These are phyloP conservation scores for Megamerina dolium DNA, from an alignment of 2,888 invertebrate genomes.

Conservation along the genomic window DNA sequence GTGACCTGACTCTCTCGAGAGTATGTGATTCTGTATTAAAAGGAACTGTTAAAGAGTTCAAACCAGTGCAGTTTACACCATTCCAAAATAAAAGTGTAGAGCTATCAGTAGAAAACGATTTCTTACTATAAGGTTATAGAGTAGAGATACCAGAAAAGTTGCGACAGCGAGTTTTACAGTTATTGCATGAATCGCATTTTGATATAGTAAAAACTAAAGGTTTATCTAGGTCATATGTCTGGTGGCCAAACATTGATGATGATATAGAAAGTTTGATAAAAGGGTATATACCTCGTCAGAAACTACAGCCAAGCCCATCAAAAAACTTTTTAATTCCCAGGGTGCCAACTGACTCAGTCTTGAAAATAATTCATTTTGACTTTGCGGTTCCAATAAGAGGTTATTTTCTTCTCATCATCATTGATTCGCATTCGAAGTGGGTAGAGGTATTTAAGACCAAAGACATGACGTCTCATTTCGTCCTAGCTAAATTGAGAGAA, in stretches of 20 bases:
- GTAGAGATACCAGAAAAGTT: conserved; percentile 12
- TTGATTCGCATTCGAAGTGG: conserved; percentile 17
- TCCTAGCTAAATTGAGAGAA: conserved; percentile 10
- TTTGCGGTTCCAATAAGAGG: conserved; percentile 17
- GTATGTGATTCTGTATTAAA: conserved; percentile 10
- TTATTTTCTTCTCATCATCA: conserved; percentile 11
- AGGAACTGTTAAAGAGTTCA: conserved; percentile 6
- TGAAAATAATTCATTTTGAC: conserved; percentile 15
- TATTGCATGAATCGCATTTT: conserved; percentile 15
- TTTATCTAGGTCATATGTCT: conserved; percentile 14
- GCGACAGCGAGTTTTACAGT: conserved; percentile 1
- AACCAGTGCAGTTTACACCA: conserved; percentile 2
- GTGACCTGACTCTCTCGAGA: conserved; percentile 11
- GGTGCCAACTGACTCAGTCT: conserved; percentile 12
- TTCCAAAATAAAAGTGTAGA: conserved; percentile 10
- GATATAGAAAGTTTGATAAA: conserved; percentile 15
- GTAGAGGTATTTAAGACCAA: conserved; percentile 19
- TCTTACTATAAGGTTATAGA: conserved; percentile 12
- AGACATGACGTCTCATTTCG: conserved; percentile 14
- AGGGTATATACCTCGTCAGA: conserved; percentile 15
- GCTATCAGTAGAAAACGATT: conserved; percentile 13
- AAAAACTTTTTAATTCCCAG: conserved; percentile 15
- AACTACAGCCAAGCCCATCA: conserved; percentile 16
- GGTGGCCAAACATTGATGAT: conserved; percentile 17
- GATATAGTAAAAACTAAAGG: conserved; percentile 18